A percentile compares a stretch with the other conserved stretches of the same genome.
phyloP scores from a whole-genome alignment of 2,888 invertebrate genomes.

The Pegoplata infirma region DNA sequence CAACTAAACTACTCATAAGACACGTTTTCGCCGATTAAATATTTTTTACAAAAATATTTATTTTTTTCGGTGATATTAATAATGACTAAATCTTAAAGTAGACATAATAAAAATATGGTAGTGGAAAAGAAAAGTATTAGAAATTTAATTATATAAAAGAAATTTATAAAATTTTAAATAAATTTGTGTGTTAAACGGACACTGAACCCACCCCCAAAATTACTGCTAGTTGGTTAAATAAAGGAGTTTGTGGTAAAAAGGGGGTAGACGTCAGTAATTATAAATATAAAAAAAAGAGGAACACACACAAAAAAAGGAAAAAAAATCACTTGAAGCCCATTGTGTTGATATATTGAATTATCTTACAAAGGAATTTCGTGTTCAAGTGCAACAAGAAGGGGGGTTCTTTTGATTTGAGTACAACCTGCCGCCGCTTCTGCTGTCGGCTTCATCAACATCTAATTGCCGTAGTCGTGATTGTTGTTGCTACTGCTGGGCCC shows the following conservation, averaged over 20 bases:
- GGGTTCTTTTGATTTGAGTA: neutral
- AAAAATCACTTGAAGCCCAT: constrained; percentile 34
- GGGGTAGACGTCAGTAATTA: constrained; percentile 52
- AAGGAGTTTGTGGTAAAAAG: constrained; percentile 33
- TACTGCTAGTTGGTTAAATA: constrained; percentile 27
- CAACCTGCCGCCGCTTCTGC: constrained; percentile 10
- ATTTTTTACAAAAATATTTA: constrained; percentile 54
- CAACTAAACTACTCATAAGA: constrained; percentile 29
- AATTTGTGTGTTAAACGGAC: constrained; percentile 14
- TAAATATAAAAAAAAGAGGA: constrained; percentile 36
- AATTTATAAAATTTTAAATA: neutral
- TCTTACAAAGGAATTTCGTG: constrained; percentile 53
- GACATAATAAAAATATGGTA: no score
- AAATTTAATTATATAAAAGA: neutral
- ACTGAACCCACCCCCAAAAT: constrained; percentile 53
- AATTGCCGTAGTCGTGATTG: neutral
- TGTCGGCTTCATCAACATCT: neutral
- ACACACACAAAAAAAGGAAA: neutral
- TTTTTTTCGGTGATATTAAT: constrained; percentile 11
- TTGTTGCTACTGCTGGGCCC: neutral
- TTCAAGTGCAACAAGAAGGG: constrained; percentile 33
- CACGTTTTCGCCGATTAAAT: constrained; percentile 52
- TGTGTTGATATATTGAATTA: constrained; percentile 42
- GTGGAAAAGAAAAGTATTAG: neutral
- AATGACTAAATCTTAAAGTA: constrained; percentile 9